Evolutionary conservation across 2,797 vertebrate species (phyloP), one percentile per base, ranked within the genome.

Genomic region (Falco naumanni): DNA sequence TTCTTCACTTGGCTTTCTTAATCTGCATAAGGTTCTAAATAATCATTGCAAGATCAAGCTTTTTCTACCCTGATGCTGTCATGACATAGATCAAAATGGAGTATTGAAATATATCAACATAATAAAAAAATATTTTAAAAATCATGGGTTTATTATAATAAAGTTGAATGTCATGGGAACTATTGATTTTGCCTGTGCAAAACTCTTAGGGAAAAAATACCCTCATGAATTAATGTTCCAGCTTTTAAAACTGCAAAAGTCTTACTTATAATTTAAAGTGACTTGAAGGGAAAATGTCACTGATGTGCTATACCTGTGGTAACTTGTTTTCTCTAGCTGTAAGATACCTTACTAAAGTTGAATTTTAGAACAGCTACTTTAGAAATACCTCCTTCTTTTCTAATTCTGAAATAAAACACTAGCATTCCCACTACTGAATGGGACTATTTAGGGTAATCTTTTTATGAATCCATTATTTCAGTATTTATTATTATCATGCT

Each of bases 251-350:
- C 5, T 21, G 5, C 14, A 60, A 24, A 66, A 84, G 2, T 31
- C 8, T 91, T 9, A 13, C 26, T 59, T 14, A 63, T 26, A 68
- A 71, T 1, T 72, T 16, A 70, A 81, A 89, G 16, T 31, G 4
- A 26, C n/a, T 33, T 54, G 24, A 79, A 75, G 4, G 8, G 5
- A 29, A 75, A n/a, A 70, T 33, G 13, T 13, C 24, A 22, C 11
- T 33, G 7, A 47, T 1, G 0, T 59, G 6, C 1, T 68, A 3
- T n/a, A 71, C 16, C 84, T 48, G 13, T 79, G 17, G 41, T 81
- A 71, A 20, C 3, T 66, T 39, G 2, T 33, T 83, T 82, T 77
- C 51, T 86, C 14, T 47, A 80, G 13, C 3, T 15, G 16, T 37
- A 65, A 22, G 3, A 11, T 39, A 10, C 4, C 9, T 41, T 84